These are phyloP conservation scores for Dicaeum eximium DNA, from an alignment of 2,113 vertebrate species.

Conservation along the genomic window DNA sequence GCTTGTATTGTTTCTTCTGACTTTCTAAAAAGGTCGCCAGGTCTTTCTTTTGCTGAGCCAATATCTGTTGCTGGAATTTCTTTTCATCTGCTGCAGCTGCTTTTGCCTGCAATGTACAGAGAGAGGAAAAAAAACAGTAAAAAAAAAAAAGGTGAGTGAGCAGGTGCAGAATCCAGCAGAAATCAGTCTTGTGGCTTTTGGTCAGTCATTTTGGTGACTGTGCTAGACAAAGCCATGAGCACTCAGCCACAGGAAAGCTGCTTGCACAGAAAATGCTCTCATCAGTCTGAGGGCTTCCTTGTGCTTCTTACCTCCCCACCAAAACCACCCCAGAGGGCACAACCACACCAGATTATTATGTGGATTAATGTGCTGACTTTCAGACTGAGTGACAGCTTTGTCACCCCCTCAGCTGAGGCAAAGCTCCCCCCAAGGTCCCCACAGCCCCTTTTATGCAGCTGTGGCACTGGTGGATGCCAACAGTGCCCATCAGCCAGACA, in stretches of 20 bases:
- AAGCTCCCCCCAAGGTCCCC: not conserved
- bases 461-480: not conserved
- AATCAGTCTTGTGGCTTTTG: not conserved
- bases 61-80: slow-evolving; percentile 99
- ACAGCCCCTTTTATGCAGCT: not conserved
- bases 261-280: not conserved
- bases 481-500: not conserved
- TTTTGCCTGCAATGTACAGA: slow-evolving; percentile 82
- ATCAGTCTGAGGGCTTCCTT: not conserved
- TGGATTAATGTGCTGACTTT: fast-evolving
- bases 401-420: not conserved
- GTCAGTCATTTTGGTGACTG: not conserved
- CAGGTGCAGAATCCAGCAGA: not conserved
- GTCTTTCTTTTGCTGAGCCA: slow-evolving; percentile 98
- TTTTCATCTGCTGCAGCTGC: slow-evolving; percentile 90
- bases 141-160: not conserved
- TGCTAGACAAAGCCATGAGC: not conserved
- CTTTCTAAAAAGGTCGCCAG: slow-evolving; percentile 97
- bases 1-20: slow-evolving; percentile 99
- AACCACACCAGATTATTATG: not conserved
- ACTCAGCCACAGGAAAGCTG: not conserved
- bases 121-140: not conserved
- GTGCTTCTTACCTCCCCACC: not conserved
- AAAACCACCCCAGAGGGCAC: not conserved
- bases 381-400: not conserved